Evolutionary conservation across 1,140 invertebrate genomes (phyloP).

Genomic region (Caenorhabditis tropicalis): DNA sequence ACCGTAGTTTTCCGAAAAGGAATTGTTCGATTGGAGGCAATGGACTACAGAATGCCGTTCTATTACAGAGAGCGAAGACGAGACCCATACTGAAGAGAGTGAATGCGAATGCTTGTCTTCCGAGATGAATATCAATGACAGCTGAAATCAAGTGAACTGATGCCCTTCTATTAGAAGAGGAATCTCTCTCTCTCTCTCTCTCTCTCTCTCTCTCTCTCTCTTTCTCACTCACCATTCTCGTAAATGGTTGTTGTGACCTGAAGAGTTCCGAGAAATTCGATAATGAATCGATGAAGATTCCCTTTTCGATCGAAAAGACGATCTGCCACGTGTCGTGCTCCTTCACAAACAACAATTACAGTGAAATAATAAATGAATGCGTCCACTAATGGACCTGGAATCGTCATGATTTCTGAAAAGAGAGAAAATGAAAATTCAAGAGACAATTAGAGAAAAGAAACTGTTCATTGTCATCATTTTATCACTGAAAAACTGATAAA

Average conservation of each 20-base stretch:
- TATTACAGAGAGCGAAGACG: conserved; percentile 7
- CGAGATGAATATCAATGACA: conserved; percentile 2
- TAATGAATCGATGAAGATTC: not conserved
- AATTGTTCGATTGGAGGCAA: conserved; percentile 25
- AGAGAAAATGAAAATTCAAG: not conserved
- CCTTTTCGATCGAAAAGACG: conserved; percentile 14
- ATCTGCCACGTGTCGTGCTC: conserved; percentile 7
- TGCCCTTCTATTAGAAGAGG: too few species aligned
- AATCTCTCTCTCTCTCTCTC: too few species aligned
- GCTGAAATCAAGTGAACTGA: not conserved
- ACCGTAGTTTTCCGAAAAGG: conserved; percentile 9
- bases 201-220: too few species aligned
- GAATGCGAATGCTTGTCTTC: conserved; percentile 23
- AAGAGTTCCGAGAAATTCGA: conserved; percentile 19
- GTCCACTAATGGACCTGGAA: not conserved
- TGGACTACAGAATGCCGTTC: conserved; percentile 27
- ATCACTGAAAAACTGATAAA: not conserved
- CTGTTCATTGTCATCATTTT: not conserved
- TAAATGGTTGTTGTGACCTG: conserved; percentile 8
- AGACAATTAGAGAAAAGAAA: not conserved
- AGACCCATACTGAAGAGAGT: conserved; percentile 37
- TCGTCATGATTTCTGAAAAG: not conserved
- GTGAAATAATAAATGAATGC: conserved; percentile 25
- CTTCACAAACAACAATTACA: not conserved
- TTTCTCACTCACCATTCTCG: conserved; percentile 5